phyloP scores from a whole-genome alignment of 2,113 vertebrate species.

The Melanerpes formicivorus region DNA sequence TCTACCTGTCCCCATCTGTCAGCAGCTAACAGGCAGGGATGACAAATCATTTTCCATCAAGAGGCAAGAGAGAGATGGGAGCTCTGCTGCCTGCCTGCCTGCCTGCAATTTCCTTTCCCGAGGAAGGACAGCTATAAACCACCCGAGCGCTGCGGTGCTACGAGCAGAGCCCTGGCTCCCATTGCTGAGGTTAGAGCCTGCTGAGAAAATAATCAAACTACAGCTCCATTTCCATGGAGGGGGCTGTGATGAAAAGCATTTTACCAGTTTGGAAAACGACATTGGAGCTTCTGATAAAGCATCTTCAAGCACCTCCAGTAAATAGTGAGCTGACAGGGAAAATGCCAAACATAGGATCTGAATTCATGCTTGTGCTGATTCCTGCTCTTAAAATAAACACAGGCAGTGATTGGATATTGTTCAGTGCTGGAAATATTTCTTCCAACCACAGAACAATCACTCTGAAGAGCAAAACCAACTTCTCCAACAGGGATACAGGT shows the following conservation, averaged over 20 bases:
- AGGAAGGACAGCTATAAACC: neutral
- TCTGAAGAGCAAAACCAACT: neutral
- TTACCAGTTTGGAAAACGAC: conserved; percentile 48
- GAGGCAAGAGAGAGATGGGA: neutral
- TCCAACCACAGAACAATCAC: neutral
- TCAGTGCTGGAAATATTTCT: conserved; percentile 60
- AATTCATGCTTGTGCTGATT: conserved; percentile 43
- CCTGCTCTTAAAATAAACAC: conserved; percentile 62
- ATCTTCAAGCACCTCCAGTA: conserved; percentile 27
- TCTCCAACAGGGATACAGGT: neutral
- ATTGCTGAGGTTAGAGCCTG: neutral
- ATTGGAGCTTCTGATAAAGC: conserved; percentile 43
- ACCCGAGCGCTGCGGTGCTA: neutral
- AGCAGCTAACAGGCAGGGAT: neutral
- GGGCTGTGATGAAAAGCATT: conserved; percentile 45
- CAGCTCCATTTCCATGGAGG: conserved; percentile 36
- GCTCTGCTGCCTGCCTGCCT: neutral
- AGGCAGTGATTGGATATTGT: conserved; percentile 63
- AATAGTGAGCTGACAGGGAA: conserved; percentile 48
- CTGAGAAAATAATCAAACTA: conserved; percentile 19
- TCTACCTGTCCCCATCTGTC: neutral
- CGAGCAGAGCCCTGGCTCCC: conserved; percentile 16
- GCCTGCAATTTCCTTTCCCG: neutral
- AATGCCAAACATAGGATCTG: neutral
- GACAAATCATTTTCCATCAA: neutral